Base-by-base conservation (phyloP, 2,888 invertebrate genomes). In the Rotaria macrura region DNA sequence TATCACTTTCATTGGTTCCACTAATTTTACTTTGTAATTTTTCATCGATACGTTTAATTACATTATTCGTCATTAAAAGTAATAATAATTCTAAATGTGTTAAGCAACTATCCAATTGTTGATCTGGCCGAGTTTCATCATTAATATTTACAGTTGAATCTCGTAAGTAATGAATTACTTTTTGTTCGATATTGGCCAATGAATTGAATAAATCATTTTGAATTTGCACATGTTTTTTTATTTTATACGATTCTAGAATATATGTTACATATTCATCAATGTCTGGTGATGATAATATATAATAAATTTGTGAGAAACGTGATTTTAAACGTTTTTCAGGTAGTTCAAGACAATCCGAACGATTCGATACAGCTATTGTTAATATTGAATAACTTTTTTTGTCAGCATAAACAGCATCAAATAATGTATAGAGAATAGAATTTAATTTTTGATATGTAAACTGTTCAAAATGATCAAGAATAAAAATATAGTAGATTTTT, bases 271-370 rank as follows among this genome's bases (percentile, higher is more conserved):
- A 79, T 25, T 79, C 79, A 12, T 25, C 43, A n/a, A n/a, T 43
- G 3, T 23, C 4, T 40, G 79, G 79, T 43, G 79, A 23, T 43
- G 40, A 43, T 40, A 79, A 25, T 43, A 79, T 40, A n/a, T n/a
- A 43, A 43, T 79, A 43, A 25, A 79, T 79, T 40, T 79, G 40
- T 79, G 79, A 79, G n/a, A 79, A 79, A 79, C 79, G 79, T 79
- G 79, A 79, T 43, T 79, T 79, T 43, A 79, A 40, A 79, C 79
- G 79, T 79, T 79, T 79, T 43, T 79, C 79, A 12, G 79, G 79
- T 43, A 79, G 25, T 79, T 79, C 79, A 43, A 79, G 79, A 79
- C 79, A 79, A 79, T 79, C 79, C 1, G 79, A 23, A 43, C 79
- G 79, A 79, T 79, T 79, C 12, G 79, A 79, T 43, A 79, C 79